Conservation (phyloP, 2,888 invertebrate species). For the Pachymerium ferrugineum region DNA sequence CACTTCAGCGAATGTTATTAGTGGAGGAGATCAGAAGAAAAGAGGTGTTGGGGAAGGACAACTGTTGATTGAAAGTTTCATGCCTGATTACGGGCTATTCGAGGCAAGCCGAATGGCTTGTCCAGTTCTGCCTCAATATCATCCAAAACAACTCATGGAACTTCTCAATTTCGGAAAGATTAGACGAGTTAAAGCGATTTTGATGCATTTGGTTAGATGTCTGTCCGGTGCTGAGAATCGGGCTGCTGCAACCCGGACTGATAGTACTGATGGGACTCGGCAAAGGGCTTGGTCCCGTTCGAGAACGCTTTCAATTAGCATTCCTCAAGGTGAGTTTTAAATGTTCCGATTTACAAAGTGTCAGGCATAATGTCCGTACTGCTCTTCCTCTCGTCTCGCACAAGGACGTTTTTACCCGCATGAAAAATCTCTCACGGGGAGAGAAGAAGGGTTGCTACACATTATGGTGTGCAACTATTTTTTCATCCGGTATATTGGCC, state of each 20-base stretch:
- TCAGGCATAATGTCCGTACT: too few relatives aligned
- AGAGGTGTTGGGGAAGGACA: constrained; percentile 32
- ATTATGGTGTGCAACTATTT: too few relatives aligned
- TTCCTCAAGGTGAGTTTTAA: constrained; percentile 35
- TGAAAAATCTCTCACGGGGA: too few relatives aligned
- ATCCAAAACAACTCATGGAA: constrained; percentile 98
- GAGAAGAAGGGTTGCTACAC: too few relatives aligned
- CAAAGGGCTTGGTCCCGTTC: constrained; percentile 81
- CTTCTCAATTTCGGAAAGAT: constrained; percentile 96
- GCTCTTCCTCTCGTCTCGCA: too few relatives aligned
- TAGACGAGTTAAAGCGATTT: constrained; percentile 94
- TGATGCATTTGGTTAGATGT: constrained; percentile 88
- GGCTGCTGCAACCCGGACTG: constrained; percentile 1
- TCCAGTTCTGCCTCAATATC: constrained; percentile 96
- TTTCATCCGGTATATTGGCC: too few relatives aligned
- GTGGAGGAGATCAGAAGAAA: constrained; percentile 38
- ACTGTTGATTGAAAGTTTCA: constrained; percentile 52
- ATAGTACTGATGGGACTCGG: constrained; percentile 42
- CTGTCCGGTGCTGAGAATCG: constrained; percentile 42
- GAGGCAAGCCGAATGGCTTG: constrained; percentile 96
- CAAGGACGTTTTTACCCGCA: too few relatives aligned
- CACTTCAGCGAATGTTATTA: constrained; percentile 37
- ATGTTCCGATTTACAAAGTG: too few relatives aligned
- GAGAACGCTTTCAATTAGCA: constrained; percentile 56
- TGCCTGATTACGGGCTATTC: constrained; percentile 91